A percentile compares a stretch with the other conserved stretches of the same genome.
These are phyloP conservation scores for Amphiprion percula DNA, from an alignment of 2,113 vertebrate genomes.

Conservation along the genomic window DNA sequence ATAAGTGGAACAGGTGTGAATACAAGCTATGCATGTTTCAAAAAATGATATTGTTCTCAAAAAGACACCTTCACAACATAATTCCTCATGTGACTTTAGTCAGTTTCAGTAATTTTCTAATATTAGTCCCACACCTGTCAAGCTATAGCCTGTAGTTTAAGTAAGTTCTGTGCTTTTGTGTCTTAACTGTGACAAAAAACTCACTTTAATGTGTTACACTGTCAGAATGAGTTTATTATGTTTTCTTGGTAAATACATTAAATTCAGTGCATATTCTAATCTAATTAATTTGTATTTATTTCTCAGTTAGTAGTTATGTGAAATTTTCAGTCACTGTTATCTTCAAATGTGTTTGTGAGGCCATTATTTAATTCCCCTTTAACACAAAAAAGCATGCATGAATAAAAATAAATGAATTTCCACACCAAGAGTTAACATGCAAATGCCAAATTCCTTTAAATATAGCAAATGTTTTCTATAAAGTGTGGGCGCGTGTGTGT, in stretches of 20 bases:
- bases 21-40: background rate
- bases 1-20: background rate
- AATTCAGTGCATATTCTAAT: background rate
- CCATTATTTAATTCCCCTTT: background rate
- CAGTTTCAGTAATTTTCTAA: no score
- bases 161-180: no score
- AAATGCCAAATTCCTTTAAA: background rate
- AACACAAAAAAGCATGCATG: no score
- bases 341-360: background rate
- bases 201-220: no score
- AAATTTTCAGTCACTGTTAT: background rate
- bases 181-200: no score
- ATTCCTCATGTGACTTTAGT: no score
- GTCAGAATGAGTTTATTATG: no score
- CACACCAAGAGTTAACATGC: background rate
- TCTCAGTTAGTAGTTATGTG: background rate
- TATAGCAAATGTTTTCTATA: background rate
- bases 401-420: background rate
- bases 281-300: background rate
- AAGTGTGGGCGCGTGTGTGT: background rate
- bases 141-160: no score
- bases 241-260: background rate
- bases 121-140: no score
- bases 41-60: no score
- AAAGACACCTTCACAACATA: no score